Conservation (phyloP, 2,113 vertebrate genomes). For the Nycticebus coucang region DNA sequence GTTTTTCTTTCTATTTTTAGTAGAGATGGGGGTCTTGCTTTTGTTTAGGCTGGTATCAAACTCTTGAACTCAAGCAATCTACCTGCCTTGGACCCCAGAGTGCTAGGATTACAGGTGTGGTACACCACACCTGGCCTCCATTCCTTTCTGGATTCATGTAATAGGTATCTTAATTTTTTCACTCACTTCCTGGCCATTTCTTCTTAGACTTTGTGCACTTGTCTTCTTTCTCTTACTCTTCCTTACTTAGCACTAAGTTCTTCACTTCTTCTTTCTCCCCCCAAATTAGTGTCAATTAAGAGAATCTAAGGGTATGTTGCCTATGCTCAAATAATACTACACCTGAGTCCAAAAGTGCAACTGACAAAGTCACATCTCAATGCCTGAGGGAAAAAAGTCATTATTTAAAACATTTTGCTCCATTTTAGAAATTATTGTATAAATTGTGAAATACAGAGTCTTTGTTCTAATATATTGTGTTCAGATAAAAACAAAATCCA, state of each 20-base stretch:
- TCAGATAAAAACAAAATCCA: neutral
- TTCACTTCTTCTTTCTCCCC: neutral
- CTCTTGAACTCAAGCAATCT: too few species aligned
- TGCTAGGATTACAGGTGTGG: too few species aligned
- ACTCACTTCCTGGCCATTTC: neutral
- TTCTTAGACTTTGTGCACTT: neutral
- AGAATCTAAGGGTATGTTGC: neutral
- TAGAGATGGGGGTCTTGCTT: too few species aligned
- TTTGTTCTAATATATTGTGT: neutral
- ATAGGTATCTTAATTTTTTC: neutral
- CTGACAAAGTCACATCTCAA: neutral
- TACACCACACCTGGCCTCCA: too few species aligned
- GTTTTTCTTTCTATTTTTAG: too few species aligned
- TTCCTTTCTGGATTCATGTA: neutral
- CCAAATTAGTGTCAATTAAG: neutral
- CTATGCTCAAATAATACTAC: neutral
- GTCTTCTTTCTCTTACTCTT: neutral
- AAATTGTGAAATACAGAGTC: neutral
- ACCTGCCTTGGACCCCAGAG: too few species aligned
- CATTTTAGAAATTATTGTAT: neutral
- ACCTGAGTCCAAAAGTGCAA: neutral
- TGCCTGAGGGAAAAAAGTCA: neutral
- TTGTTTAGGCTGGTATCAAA: too few species aligned
- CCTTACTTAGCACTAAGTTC: neutral
- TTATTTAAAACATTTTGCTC: neutral